Percentiles rank a stretch among this genome's conserved stretches.
These are phyloP conservation scores for Phymanthus crucifer DNA, from an alignment of 92 coral and sea anemone genomes.

Conservation along the genomic window DNA sequence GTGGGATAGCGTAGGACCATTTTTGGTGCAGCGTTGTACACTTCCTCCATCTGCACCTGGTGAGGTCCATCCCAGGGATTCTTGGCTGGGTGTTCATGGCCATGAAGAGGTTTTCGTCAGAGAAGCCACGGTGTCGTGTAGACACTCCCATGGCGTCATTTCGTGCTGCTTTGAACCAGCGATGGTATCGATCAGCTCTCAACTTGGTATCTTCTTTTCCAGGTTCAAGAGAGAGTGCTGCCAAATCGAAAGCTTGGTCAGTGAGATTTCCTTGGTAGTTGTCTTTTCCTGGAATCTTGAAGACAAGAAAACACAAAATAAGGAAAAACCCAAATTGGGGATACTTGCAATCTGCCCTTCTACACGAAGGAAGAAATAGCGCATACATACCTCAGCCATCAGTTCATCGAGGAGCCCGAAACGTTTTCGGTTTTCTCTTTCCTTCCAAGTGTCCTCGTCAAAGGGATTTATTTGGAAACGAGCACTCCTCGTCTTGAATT, in stretches of 20 bases:
- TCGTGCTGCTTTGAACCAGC: slow-evolving; percentile 50
- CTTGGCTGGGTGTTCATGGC: slow-evolving; percentile 72
- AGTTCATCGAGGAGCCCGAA: slow-evolving; percentile 59
- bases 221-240: slow-evolving; percentile 45
- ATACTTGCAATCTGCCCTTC: no score
- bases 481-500: slow-evolving; percentile 51
- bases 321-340: no score
- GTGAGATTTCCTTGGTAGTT: slow-evolving; percentile 58
- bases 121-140: slow-evolving; percentile 61
- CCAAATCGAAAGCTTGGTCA: slow-evolving; percentile 50
- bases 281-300: slow-evolving; percentile 69
- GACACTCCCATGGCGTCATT: slow-evolving; percentile 68
- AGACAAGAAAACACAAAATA: background rate
- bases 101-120: slow-evolving; percentile 70
- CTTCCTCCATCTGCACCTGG: background rate
- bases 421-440: slow-evolving; percentile 10
- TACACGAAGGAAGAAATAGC: no score
- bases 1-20: slow-evolving; percentile 79
- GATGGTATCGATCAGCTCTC: slow-evolving; percentile 59
- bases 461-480: slow-evolving; percentile 63
- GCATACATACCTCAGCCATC: slow-evolving; percentile 57
- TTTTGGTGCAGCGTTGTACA: slow-evolving; percentile 58
- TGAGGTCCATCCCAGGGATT: slow-evolving; percentile 55
- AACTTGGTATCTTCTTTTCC: slow-evolving; percentile 31
- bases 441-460: slow-evolving; percentile 48